Base-by-base conservation (phyloP, 1,140 invertebrate genomes). In the Drosophila pachea region DNA sequence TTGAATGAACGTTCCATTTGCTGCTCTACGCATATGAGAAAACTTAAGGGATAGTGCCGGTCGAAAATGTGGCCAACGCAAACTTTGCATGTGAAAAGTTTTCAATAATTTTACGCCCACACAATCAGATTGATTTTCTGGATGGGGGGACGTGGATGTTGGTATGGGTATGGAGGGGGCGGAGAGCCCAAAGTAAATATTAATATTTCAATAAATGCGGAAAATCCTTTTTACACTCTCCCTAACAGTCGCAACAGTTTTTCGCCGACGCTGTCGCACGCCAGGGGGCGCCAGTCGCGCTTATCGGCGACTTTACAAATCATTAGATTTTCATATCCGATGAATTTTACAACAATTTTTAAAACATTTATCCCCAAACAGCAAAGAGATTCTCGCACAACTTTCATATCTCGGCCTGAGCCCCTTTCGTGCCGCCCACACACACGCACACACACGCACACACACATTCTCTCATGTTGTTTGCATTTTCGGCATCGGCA, bases 281-380 rank as follows among this genome's bases (percentile, higher is more conserved):
- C 75, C 75, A 67, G 49, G 45, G 55, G 71, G 74, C 72, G 32
- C 75, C 66, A 22, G 22, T 50, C 36, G 42, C 74, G 76, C 81
- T 86, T 86, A 86, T 86, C 81, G 71, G 56, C 59, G 76, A 75
- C 81, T 86, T 86, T 86, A 86, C 81, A 86, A 86, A 86, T 86
- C 81, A 86, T 86, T 86, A 86, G 81, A 86, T 81, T 86, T 86
- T 86, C 81, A 86, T 81, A 86, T 86, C 81, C 81, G 81, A 86
- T 86, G 81, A 86, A 86, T 86, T 86, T 86, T 81, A 86, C 81
- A 86, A 77, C 81, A 81, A 81, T 77, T 86, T 81, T 71, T 60
- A 71, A 62, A 71, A 76, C 60, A 66, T 69, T 73, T 76, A 73
- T 56, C 69, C 61, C 22, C 22, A 22, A 73, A 68, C 47, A 64